phyloP scores from a whole-genome alignment of 1,140 invertebrate genomes.

The Oreohelix idahoensis region DNA sequence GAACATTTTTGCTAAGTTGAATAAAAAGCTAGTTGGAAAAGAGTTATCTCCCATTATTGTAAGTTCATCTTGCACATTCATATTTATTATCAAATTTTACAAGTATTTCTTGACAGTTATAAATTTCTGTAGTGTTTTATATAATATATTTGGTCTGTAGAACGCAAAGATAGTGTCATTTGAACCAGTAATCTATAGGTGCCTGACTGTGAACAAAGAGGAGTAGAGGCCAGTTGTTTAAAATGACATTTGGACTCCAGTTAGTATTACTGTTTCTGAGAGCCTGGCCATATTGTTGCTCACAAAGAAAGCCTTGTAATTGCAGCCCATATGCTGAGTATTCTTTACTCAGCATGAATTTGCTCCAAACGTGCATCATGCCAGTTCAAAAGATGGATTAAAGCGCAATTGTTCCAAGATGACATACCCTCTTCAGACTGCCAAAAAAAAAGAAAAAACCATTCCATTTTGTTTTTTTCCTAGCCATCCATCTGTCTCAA shows the following conservation, averaged over 20 bases:
- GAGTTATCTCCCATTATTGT: no score
- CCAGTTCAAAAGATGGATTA: conserved; percentile 26
- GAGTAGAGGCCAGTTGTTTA: not conserved
- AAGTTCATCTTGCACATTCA: no score
- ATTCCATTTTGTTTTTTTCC: conserved; percentile 1
- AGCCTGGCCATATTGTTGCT: not conserved
- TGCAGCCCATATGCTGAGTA: conserved; percentile 30
- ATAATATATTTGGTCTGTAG: no score
- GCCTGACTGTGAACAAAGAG: not conserved
- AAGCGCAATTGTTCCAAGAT: conserved; percentile 19
- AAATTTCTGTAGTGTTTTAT: no score
- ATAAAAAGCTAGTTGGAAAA: no score
- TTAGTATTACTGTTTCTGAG: conserved; percentile 4
- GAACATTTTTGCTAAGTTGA: no score
- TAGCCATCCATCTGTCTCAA: conserved; percentile 31
- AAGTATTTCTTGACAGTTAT: not conserved
- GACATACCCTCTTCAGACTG: conserved; percentile 31
- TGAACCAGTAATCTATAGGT: not conserved
- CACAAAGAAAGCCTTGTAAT: conserved; percentile 19
- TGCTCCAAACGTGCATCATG: conserved; percentile 8
- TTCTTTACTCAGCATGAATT: not conserved
- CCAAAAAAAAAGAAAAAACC: not conserved
- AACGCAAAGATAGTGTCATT: no score
- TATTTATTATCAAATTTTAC: no score
- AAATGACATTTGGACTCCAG: conserved; percentile 11